Base-by-base conservation (phyloP, 2,888 invertebrate genomes). In the Protonemura montana region DNA sequence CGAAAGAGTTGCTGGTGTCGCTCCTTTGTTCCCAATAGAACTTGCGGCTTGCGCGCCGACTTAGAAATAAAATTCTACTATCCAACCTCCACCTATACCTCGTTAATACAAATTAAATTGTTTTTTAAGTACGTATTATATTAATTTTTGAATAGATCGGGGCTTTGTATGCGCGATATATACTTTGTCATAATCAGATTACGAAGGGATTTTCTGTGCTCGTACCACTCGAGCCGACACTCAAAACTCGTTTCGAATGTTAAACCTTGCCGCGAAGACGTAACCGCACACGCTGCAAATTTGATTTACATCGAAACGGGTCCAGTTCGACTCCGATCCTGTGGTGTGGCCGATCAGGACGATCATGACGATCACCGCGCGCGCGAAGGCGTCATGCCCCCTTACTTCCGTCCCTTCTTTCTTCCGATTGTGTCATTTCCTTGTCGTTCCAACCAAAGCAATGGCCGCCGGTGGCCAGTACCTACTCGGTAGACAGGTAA, bases 61-160 rank as follows among this genome's bases (percentile, higher is more conserved):
- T 59, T 59, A 21, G 59, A 59, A 21, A 59, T 59, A 21, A 10
- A 10, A 59, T 35, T 35, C 3, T 59, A 59, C 16, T 78, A 78
- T 10, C 35, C 78, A n/a, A n/a, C n/a, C n/a, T n/a, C n/a, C n/a
- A n/a, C 28, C 78, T 78, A 27, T 78, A 26, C 25, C 25, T 78
- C 28, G 78, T 83, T 83, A 41, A 83, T 83, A 83, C 42, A 83
- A 83, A 83, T 83, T 83, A 83, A 83, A 42, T 41, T 83, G 42
- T 42, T 83, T 84, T 81, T 76, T 42, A 76, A 84, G 28, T 84
- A 27, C 29, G 76, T 76, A 84, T 84, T 84, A 84, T 84, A 84
- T 84, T 84, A 84, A 84, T 84, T 81, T 59, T 81, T 30, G 30
- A 28, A 29, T 81, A 81, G 81, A 81, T 81, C 81, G 81, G n/a